Conservation (phyloP, 2,113 vertebrate genomes). For the Cochlearius cochlearius region DNA sequence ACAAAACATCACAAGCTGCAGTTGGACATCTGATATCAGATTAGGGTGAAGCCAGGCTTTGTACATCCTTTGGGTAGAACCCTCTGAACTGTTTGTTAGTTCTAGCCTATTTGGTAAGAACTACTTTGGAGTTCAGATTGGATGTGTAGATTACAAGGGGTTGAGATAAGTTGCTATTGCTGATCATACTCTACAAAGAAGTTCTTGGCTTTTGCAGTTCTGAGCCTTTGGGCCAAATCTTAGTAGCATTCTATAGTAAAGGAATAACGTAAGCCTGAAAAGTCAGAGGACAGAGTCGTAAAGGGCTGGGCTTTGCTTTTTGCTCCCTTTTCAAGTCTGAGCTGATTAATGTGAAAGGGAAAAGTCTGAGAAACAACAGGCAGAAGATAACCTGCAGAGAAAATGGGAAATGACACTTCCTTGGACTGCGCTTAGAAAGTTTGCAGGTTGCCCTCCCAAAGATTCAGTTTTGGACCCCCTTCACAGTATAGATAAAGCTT, state of each 20-base stretch:
- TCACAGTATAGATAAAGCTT: neutral
- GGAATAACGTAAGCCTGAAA: neutral
- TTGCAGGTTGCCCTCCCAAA: neutral
- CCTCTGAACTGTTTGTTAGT: neutral
- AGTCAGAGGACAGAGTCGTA: too few relatives aligned
- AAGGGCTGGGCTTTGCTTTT: neutral
- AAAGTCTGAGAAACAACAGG: neutral
- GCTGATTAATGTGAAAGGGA: neutral
- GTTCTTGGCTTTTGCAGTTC: neutral
- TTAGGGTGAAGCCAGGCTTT: neutral
- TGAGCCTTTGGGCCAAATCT: neutral
- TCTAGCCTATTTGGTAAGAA: neutral
- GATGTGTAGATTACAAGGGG: neutral
- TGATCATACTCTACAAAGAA: neutral
- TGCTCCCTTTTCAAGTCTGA: neutral
- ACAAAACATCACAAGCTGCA: neutral
- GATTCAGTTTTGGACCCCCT: neutral
- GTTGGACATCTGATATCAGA: neutral
- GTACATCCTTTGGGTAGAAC: neutral
- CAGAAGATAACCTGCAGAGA: neutral
- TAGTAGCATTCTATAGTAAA: neutral
- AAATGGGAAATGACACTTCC: neutral
- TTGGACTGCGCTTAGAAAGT: neutral
- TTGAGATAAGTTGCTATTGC: neutral
- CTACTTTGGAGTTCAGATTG: neutral